These are phyloP conservation scores for Stratiomys singularior DNA, from an alignment of 2,888 invertebrate species.

Conservation along the genomic window DNA sequence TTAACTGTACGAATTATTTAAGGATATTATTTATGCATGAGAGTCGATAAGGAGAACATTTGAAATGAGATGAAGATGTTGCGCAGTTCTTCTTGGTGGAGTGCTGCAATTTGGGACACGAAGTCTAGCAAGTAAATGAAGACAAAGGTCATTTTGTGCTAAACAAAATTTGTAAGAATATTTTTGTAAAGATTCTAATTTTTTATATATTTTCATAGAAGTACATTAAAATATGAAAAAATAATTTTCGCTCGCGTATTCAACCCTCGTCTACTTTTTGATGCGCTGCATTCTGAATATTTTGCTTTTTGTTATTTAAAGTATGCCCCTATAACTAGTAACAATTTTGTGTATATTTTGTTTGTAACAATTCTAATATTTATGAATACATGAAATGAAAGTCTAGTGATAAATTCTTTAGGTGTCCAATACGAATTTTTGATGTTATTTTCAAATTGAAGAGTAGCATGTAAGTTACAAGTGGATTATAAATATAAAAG, in stretches of 20 bases:
- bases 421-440: not conserved
- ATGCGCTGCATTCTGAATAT: not conserved
- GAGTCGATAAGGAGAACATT: constrained; percentile 2
- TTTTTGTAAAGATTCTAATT: constrained; percentile 8
- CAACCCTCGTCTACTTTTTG: not conserved
- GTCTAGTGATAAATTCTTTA: constrained; percentile 10
- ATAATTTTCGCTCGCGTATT: not conserved
- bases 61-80: constrained; percentile 12
- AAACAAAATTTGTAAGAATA: constrained; percentile 26
- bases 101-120: not conserved
- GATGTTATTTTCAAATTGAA: constrained; percentile 11
- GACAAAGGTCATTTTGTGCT: constrained; percentile 46
- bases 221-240: too few species aligned
- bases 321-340: not conserved
- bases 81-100: not conserved
- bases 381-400: not conserved
- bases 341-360: constrained; percentile 1
- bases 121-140: constrained; percentile 46
- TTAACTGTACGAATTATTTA: constrained; percentile 41
- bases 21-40: constrained; percentile 47
- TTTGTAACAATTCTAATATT: not conserved
- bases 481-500: not conserved
- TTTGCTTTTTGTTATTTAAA: not conserved
- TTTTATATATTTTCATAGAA: constrained; percentile 7
- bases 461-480: not conserved